Conservation (phyloP, 2,888 invertebrate genomes). For the Idaea dimidiata region DNA sequence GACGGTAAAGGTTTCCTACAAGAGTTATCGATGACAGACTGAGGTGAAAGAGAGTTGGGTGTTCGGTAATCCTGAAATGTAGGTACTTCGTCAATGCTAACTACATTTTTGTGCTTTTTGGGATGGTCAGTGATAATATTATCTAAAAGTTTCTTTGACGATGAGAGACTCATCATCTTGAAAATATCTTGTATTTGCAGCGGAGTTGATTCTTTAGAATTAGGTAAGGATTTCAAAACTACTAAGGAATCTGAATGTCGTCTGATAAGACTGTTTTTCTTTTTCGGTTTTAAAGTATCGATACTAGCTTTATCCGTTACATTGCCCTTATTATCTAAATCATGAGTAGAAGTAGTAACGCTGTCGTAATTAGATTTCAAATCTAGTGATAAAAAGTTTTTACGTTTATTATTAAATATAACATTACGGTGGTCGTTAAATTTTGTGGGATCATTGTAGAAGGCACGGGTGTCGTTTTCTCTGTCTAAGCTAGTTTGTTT, state of each 20-base stretch:
- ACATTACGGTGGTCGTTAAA: constrained; percentile 18
- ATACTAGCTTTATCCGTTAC: constrained; percentile 6
- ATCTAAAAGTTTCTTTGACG: constrained; percentile 25
- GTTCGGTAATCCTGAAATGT: constrained; percentile 75
- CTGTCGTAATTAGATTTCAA: constrained; percentile 51
- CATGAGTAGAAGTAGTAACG: constrained; percentile 27
- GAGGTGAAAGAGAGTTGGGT: constrained; percentile 53
- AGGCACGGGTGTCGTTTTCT: constrained; percentile 21
- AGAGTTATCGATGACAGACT: constrained; percentile 52
- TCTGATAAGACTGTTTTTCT: constrained; percentile 30
- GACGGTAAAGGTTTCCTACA: constrained; percentile 56
- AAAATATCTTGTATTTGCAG: constrained; percentile 47
- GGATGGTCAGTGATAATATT: constrained; percentile 29
- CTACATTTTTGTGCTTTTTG: constrained; percentile 58
- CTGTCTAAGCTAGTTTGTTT: constrained; percentile 45
- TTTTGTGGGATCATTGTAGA: constrained; percentile 23
- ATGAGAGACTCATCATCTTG: constrained; percentile 50
- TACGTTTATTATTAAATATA: constrained; percentile 36
- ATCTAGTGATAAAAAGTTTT: constrained; percentile 57
- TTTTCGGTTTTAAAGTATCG: constrained; percentile 15
- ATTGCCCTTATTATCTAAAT: constrained; percentile 22
- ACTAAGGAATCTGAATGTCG: constrained; percentile 55
- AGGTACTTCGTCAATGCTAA: constrained; percentile 77
- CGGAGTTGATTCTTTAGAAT: constrained; percentile 36
- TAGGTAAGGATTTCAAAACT: constrained; percentile 37